Evolutionary conservation across 2,888 invertebrate species (phyloP), one percentile per base, ranked within the genome.

Genomic region (Lissonota sp.): DNA sequence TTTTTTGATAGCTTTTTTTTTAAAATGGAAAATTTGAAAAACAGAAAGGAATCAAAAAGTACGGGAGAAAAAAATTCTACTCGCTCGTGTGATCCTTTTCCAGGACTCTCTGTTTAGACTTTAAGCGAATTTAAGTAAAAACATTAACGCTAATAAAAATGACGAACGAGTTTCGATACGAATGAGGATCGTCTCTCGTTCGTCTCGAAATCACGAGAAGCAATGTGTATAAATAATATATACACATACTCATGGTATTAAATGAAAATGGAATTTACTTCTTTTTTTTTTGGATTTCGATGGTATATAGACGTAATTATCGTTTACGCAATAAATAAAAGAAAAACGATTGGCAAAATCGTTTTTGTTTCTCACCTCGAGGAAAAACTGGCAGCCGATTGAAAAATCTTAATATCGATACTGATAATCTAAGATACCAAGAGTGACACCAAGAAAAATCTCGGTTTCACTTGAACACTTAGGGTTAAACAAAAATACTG

Each of bases 201-300:
- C n/a, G n/a, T 46, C 46, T 57, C 26, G 49, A 37, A 37, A 49
- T 26, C 5, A 66, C 51, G 12, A 39, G 26, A 49, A 64, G 26
- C 42, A 49, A 44, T 62, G 42, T 26, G 42, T 62, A 62, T 62
- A 42, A 14, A 44, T 51, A 39, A 57, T 49, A 49, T 44, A 8
- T 40, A 51, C 46, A 49, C 49, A 66, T 51, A 51, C 60, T 69
- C 51, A 74, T 81, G 70, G 74, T 78, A 78, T 78, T 78, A 71
- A 70, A 78, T 74, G 74, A 78, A 77, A 40, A 42, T 69, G 12
- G 64, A 69, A n/a, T 53, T 60, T 26, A 1, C 26, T 26, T 26
- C 3, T 26, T 26, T 26, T 26, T 26, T 26, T 26, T 26, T 26
- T 26, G 1, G n/a, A n/a, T 74, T 81, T 78, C 74, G 77, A 74